Evolutionary conservation across 1,140 invertebrate genomes (phyloP).

Genomic region (Araneus ventricosus): DNA sequence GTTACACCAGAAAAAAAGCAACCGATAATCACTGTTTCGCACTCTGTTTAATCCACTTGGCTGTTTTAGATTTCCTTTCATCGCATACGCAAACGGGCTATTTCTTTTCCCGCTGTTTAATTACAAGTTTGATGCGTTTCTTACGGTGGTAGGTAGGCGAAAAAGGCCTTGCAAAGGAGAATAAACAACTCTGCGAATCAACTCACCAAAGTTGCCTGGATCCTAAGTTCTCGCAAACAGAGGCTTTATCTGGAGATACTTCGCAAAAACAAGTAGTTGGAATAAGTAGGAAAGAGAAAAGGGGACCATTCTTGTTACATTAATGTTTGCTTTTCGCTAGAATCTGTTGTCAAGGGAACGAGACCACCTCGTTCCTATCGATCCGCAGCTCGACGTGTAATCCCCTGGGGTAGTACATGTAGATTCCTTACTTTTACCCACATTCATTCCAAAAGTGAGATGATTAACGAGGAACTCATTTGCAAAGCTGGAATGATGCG

Average conservation of each 20-base stretch:
- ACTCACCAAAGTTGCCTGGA: constrained; percentile 52
- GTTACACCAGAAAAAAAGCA: too few species aligned
- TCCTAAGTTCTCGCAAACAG: constrained; percentile 64
- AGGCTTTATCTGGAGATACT: constrained; percentile 61
- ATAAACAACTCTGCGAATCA: constrained; percentile 48
- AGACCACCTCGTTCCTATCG: constrained; percentile 66
- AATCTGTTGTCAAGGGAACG: constrained; percentile 68
- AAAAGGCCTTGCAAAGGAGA: background rate
- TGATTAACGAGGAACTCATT: constrained; percentile 68
- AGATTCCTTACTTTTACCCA: constrained; percentile 66
- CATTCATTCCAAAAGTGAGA: constrained; percentile 53
- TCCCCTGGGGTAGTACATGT: constrained; percentile 50
- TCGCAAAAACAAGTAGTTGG: constrained; percentile 66
- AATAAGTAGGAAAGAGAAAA: constrained; percentile 69
- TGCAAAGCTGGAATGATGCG: constrained; percentile 16
- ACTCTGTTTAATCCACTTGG: too few species aligned
- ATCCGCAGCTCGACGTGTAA: constrained; percentile 60
- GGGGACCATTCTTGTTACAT: constrained; percentile 70
- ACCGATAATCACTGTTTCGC: too few species aligned
- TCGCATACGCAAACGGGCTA: background rate
- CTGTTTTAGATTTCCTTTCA: background rate
- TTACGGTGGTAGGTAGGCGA: background rate
- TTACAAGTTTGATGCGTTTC: background rate
- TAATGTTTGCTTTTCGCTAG: constrained; percentile 75
- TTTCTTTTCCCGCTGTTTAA: background rate